Base-by-base conservation (phyloP, 2,888 invertebrate genomes). In the Heteropelma amictum region DNA sequence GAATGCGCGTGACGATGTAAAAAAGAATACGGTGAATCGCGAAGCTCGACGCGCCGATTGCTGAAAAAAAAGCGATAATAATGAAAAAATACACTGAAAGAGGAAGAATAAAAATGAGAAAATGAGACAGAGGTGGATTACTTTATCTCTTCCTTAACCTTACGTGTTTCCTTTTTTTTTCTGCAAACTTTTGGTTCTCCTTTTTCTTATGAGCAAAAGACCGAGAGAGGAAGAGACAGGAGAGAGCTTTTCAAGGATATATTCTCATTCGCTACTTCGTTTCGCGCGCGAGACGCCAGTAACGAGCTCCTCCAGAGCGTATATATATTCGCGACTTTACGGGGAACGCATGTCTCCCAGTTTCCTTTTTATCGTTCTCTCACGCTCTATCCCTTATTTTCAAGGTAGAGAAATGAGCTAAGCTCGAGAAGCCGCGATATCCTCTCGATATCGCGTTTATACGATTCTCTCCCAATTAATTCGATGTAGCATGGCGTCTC, bases 321-420 rank as follows among this genome's bases (percentile, higher is more conserved):
- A 65, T 75, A n/a, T n/a, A 75, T 70, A 71, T 75, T 71, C 54
- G 54, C 74, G 45, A 75, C 71, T 75, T 75, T 75, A 75, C 74
- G 70, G 74, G 51, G 49, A 56, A 35, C 45, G 17, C 56, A 23
- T 67, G 35, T 51, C 51, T 67, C 56, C 45, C 56, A 47, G 33
- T 26, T 47, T 64, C 17, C 60, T 45, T 45, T 60, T 60, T 42
- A 60, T 60, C 58, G 45, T 45, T 60, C 58, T 60, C 58, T 38
- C 23, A 38, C 38, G 56, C 35, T 35, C 56, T 21, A 21, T 42
- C 40, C 3, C 23, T 7, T 45, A 6, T 1, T 42, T 30, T 5
- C 5, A 17, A 28, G 28, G 10, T 51, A 51, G 28, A 17, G 14
- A 35, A 40, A 49, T 47, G 60, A 60, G 63, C 40, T 45, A 64